Conservation (phyloP, 2,797 vertebrate genomes). For the Malurus leucopterus region DNA sequence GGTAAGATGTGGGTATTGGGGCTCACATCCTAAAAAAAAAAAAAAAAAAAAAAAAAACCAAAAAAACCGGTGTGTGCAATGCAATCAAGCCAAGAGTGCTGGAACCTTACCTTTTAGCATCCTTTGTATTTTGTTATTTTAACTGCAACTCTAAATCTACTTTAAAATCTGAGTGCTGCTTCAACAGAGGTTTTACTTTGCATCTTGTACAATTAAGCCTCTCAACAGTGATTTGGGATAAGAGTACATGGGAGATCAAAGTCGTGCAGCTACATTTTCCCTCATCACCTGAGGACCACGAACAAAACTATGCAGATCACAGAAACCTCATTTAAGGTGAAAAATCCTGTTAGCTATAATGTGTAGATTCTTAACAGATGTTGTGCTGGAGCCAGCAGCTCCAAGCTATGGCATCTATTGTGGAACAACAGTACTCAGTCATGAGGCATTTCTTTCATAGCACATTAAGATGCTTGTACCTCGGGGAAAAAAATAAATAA, state of each 20-base stretch:
- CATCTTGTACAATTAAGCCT: background rate
- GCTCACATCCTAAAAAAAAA: background rate
- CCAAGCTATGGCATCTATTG: background rate
- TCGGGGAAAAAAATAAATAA: fast-evolving
- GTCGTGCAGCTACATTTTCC: background rate
- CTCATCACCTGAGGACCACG: conserved; percentile 18
- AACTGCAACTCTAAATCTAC: background rate
- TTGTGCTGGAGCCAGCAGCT: background rate
- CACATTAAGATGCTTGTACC: background rate
- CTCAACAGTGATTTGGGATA: background rate
- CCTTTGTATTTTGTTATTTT: background rate
- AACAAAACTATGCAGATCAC: background rate
- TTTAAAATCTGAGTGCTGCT: background rate
- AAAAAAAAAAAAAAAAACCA: background rate
- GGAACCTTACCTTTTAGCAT: background rate
- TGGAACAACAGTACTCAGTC: background rate
- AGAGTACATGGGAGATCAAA: background rate
- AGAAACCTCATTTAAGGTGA: conserved; percentile 41
- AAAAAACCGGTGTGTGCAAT: background rate
- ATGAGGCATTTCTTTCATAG: background rate
- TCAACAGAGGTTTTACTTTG: background rate
- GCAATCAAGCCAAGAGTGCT: background rate
- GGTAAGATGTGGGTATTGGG: background rate
- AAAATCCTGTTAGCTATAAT: conserved; percentile 7
- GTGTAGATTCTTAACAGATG: conserved; percentile 46